These are phyloP conservation scores for Orchesellides sinensis DNA, from an alignment of 2,888 invertebrate species.

Conservation along the genomic window DNA sequence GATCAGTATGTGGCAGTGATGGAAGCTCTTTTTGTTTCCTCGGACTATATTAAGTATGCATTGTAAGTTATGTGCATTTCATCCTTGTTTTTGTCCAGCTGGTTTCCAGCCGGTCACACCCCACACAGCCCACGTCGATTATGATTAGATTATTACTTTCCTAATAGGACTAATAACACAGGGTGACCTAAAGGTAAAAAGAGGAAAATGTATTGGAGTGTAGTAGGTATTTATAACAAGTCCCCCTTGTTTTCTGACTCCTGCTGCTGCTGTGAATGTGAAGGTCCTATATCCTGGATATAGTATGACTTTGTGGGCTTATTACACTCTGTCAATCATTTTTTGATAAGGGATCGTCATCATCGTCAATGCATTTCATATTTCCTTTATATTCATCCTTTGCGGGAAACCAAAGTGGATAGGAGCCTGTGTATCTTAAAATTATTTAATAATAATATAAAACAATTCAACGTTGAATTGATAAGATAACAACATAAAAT, in stretches of 20 bases:
- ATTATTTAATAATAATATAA: background rate
- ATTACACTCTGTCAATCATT: conserved; percentile 60
- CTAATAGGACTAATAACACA: conserved; percentile 63
- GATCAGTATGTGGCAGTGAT: conserved; percentile 61
- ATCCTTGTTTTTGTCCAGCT: conserved; percentile 41
- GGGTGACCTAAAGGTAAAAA: conserved; percentile 46
- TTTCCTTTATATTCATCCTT: conserved; percentile 10
- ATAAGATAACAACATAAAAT: too few relatives aligned
- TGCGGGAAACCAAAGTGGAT: background rate
- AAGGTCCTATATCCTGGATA: background rate
- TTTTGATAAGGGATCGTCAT: conserved; percentile 58
- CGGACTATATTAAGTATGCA: background rate
- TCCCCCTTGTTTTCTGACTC: conserved; percentile 18
- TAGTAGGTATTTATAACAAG: background rate
- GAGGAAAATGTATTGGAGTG: too few relatives aligned
- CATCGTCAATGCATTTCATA: background rate
- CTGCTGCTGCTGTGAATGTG: conserved; percentile 38
- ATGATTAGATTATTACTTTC: conserved; percentile 66
- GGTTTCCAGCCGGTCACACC: conserved; percentile 61
- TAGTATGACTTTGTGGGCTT: conserved; percentile 4
- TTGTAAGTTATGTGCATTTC: background rate
- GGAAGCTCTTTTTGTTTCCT: background rate
- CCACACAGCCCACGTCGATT: conserved; percentile 61
- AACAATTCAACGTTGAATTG: too few relatives aligned
- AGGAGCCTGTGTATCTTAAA: background rate